Percentiles rank a stretch among this genome's conserved stretches.
These are phyloP conservation scores for Frankliniella fusca DNA, from an alignment of 2,888 invertebrate genomes.

Conservation along the genomic window DNA sequence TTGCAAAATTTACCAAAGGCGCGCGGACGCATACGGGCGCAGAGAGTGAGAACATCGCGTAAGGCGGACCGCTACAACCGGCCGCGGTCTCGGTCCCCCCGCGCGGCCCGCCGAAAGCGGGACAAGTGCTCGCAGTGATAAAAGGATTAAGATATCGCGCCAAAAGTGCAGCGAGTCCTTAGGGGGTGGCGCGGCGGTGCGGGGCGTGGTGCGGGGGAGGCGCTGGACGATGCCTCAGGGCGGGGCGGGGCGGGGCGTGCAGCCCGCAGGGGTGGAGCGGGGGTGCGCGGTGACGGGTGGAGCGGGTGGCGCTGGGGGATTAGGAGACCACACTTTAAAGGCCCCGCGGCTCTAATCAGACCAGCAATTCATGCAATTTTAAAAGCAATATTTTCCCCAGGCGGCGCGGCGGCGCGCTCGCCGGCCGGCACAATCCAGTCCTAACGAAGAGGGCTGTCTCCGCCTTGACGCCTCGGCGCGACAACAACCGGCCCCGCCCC, in stretches of 20 bases:
- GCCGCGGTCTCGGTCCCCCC: no score
- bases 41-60: no score
- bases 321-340: constrained; percentile 24
- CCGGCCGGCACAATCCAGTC: not conserved
- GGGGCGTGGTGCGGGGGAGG: not conserved
- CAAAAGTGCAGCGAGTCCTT: no score
- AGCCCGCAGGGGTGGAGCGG: not conserved
- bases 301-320: constrained; percentile 2
- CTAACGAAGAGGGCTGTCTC: constrained; percentile 20
- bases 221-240: not conserved
- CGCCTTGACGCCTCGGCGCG: constrained; percentile 3
- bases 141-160: not conserved
- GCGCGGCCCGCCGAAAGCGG: not conserved
- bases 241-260: not conserved
- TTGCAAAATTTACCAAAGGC: no score
- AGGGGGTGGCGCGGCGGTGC: not conserved
- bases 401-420: not conserved
- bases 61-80: no score
- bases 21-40: no score
- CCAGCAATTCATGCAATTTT: constrained; percentile 25
- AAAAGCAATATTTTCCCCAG: constrained; percentile 17
- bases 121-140: constrained; percentile 2
- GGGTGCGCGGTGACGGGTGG: not conserved
- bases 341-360: constrained; percentile 23
- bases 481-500: not conserved